Evolutionary conservation across 2,888 invertebrate species (phyloP).

Genomic region (Thereva nobilitata): DNA sequence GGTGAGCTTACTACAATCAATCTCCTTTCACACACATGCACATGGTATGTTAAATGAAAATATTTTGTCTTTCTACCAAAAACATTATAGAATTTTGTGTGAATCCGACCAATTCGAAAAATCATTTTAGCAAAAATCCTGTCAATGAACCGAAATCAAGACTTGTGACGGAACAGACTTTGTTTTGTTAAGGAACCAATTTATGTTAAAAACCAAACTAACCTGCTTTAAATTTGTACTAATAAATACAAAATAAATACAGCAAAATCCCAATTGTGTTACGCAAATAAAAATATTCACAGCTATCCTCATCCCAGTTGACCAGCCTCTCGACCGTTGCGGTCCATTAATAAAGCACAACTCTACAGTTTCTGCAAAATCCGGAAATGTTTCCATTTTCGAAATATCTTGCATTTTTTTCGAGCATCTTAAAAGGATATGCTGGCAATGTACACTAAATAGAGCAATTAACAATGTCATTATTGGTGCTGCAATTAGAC

Average conservation of each 20-base stretch:
- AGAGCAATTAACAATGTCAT: constrained; percentile 79
- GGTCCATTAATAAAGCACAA: constrained; percentile 80
- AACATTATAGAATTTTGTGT: no score
- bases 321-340: constrained; percentile 63
- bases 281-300: constrained; percentile 88
- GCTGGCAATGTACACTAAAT: constrained; percentile 90
- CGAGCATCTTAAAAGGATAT: constrained; percentile 80
- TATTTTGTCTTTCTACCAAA: no score
- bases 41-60: no score
- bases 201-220: constrained; percentile 37
- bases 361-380: constrained; percentile 83
- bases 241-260: constrained; percentile 95
- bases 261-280: constrained; percentile 98
- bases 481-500: constrained; percentile 78
- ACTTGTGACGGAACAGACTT: no score
- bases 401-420: constrained; percentile 67
- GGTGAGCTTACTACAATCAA: no score
- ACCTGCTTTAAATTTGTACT: constrained; percentile 83
- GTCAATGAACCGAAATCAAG: not conserved
- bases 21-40: no score
- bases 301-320: constrained; percentile 67
- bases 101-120: no score
- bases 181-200: not conserved
- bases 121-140: no score
- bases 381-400: constrained; percentile 64